Conservation (phyloP, 2,888 invertebrate genomes). For the Argynnis bischoffii region DNA sequence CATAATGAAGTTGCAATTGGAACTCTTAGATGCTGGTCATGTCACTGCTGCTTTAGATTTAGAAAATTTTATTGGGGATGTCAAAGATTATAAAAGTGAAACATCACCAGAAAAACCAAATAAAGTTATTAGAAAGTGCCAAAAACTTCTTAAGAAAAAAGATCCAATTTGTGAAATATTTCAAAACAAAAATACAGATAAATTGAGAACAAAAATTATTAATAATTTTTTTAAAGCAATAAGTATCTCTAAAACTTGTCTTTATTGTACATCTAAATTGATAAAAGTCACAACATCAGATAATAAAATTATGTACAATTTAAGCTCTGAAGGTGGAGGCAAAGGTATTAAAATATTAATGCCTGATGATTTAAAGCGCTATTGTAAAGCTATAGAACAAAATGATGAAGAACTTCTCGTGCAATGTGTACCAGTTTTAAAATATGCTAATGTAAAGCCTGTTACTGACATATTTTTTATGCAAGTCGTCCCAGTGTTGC, state of each 20-base stretch:
- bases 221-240: conserved; percentile 72
- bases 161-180: conserved; percentile 61
- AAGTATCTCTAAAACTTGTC: conserved; percentile 74
- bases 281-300: conserved; percentile 82
- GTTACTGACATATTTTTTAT: conserved; percentile 94
- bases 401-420: conserved; percentile 87
- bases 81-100: conserved; percentile 58
- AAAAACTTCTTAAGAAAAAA: conserved; percentile 58
- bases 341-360: conserved; percentile 79
- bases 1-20: conserved; percentile 85
- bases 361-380: conserved; percentile 86
- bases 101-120: conserved; percentile 71
- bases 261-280: conserved; percentile 77
- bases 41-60: conserved; percentile 88
- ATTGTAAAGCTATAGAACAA: conserved; percentile 86
- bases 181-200: conserved; percentile 76
- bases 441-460: conserved; percentile 68
- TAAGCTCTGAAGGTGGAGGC: conserved; percentile 50
- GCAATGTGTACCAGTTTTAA: conserved; percentile 87
- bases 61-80: conserved; percentile 68
- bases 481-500: conserved; percentile 91
- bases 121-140: conserved; percentile 68
- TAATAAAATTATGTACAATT: conserved; percentile 82
- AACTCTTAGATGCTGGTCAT: conserved; percentile 88
- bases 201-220: conserved; percentile 70